Conservation (phyloP, 2,113 vertebrate species). For the Benitochromis conjunctus region DNA sequence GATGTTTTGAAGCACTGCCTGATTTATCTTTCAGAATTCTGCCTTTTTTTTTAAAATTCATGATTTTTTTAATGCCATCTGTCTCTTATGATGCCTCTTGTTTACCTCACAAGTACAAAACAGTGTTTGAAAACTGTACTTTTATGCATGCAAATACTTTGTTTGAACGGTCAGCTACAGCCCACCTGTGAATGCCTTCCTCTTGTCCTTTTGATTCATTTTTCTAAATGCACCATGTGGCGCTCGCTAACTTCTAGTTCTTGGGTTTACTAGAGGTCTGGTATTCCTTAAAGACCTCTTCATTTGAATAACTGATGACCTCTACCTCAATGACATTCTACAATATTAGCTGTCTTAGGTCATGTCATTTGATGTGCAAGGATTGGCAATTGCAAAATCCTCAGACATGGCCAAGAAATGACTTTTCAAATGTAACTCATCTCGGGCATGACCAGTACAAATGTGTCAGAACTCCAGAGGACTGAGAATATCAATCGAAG, state of each 20-base stretch:
- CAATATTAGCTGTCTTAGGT: neutral
- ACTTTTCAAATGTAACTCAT: conserved; percentile 28
- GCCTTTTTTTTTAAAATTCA: neutral
- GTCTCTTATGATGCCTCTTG: neutral
- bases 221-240: neutral
- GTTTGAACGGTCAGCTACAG: neutral
- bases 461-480: conserved; percentile 30
- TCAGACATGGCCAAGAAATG: neutral
- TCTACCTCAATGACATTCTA: neutral
- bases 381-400: neutral
- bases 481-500: neutral
- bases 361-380: neutral
- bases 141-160: neutral
- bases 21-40: neutral
- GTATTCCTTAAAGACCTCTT: neutral
- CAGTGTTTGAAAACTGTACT: neutral
- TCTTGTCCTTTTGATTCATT: neutral
- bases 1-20: neutral
- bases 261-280: neutral
- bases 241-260: neutral
- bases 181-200: neutral
- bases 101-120: neutral
- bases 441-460: conserved; percentile 42
- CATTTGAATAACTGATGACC: neutral
- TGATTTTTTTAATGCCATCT: neutral